phyloP scores from a whole-genome alignment of 2,797 vertebrate genomes.

The Selene dorsalis region DNA sequence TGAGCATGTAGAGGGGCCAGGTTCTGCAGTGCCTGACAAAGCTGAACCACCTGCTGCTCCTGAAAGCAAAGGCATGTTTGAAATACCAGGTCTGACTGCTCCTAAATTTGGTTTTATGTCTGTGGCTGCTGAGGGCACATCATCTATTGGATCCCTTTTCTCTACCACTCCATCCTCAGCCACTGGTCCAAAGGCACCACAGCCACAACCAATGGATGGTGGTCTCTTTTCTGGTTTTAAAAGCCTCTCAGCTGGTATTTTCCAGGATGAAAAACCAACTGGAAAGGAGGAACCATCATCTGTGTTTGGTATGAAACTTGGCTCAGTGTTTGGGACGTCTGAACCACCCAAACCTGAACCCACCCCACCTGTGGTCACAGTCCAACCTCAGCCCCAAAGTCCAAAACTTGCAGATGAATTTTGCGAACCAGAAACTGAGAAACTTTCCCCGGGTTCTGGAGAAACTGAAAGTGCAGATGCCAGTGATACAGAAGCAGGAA shows the following conservation, averaged over 20 bases:
- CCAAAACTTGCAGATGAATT: conserved; percentile 50
- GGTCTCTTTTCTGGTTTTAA: conserved; percentile 90
- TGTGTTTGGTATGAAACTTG: conserved; percentile 85
- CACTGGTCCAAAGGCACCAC: conserved; percentile 63
- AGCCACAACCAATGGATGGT: conserved; percentile 73
- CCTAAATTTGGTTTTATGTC: conserved; percentile 88
- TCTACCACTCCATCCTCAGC: conserved; percentile 78
- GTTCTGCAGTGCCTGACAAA: conserved; percentile 47
- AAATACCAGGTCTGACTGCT: conserved; percentile 81
- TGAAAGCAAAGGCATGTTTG: conserved; percentile 81
- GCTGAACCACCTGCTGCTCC: conserved; percentile 33
- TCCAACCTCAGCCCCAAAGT: conserved; percentile 70
- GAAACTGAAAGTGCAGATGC: conserved; percentile 77
- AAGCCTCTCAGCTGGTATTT: conserved; percentile 88
- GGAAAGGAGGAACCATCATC: conserved; percentile 74
- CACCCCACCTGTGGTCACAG: conserved; percentile 59
- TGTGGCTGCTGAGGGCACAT: conserved; percentile 79
- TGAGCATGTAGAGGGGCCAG: conserved; percentile 20
- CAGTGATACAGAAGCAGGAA: conserved; percentile 78
- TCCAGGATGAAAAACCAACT: conserved; percentile 86
- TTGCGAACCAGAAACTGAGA: conserved; percentile 64
- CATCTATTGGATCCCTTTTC: conserved; percentile 89
- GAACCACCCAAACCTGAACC: conserved; percentile 69
- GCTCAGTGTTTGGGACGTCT: conserved; percentile 81
- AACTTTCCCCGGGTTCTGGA: conserved; percentile 73